phyloP scores from a whole-genome alignment of 2,113 vertebrate genomes.

The Patagioenas fasciata region DNA sequence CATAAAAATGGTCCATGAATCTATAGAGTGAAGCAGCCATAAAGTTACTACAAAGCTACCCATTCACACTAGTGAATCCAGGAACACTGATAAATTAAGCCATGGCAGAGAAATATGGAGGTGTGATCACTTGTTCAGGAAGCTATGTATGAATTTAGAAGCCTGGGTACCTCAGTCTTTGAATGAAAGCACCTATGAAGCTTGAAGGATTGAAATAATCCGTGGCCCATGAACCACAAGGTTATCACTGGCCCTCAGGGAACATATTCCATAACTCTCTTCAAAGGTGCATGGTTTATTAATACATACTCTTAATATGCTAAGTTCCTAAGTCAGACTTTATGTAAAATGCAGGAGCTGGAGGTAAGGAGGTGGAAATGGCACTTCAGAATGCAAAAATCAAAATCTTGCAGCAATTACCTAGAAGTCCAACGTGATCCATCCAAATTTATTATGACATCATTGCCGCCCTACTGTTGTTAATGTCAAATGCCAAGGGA shows the following conservation, averaged over 20 bases:
- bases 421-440: neutral
- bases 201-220: conserved; percentile 41
- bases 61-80: neutral
- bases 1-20: neutral
- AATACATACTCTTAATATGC: conserved; percentile 25
- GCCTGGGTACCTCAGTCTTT: neutral
- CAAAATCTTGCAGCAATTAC: neutral
- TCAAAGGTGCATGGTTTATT: conserved; percentile 41
- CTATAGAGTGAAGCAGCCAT: neutral
- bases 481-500: neutral
- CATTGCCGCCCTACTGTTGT: neutral
- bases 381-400: neutral
- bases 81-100: neutral
- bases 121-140: neutral
- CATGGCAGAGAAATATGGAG: neutral
- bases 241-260: conserved; percentile 10
- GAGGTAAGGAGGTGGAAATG: conserved; percentile 10
- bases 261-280: conserved; percentile 20
- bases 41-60: neutral
- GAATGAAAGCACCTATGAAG: conserved; percentile 12
- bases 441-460: neutral
- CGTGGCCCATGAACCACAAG: neutral
- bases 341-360: neutral
- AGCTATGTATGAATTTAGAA: neutral
- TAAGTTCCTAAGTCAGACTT: neutral